Evolutionary conservation across 2,797 vertebrate species (phyloP).

Genomic region (Ammospiza maritima): DNA sequence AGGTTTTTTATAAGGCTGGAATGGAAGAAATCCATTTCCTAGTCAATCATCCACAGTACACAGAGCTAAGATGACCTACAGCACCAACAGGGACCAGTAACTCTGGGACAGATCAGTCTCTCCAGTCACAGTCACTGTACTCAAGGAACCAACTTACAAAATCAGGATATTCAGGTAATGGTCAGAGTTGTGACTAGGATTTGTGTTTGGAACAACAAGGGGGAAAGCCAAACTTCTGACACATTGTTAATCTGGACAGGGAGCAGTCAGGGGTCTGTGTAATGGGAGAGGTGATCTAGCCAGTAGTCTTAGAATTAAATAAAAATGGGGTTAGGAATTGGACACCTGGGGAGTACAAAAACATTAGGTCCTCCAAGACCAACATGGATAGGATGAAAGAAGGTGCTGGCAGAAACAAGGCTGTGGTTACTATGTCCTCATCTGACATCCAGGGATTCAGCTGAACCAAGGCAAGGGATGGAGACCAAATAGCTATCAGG

Average conservation of each 20-base stretch:
- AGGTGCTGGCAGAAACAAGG: neutral
- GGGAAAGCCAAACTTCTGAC: neutral
- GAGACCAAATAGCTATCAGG: neutral
- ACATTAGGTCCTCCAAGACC: neutral
- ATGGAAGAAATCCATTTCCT: neutral
- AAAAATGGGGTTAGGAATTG: neutral
- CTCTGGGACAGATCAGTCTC: neutral
- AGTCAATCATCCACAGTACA: neutral
- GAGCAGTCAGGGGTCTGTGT: neutral
- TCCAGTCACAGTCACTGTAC: neutral
- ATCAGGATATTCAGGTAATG: neutral
- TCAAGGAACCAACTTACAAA: neutral
- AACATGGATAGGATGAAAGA: neutral
- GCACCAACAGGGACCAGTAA: neutral
- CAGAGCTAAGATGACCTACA: neutral
- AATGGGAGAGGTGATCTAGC: neutral
- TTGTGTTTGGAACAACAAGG: neutral
- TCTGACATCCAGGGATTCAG: neutral
- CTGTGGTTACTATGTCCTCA: neutral
- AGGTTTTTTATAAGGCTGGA: neutral
- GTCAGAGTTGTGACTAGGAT: neutral
- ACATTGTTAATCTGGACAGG: neutral
- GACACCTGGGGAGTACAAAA: neutral
- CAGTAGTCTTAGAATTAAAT: neutral
- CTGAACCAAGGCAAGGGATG: neutral